Base-by-base conservation (phyloP, 1,140 invertebrate genomes). In the Hypsibius dujardini region DNA sequence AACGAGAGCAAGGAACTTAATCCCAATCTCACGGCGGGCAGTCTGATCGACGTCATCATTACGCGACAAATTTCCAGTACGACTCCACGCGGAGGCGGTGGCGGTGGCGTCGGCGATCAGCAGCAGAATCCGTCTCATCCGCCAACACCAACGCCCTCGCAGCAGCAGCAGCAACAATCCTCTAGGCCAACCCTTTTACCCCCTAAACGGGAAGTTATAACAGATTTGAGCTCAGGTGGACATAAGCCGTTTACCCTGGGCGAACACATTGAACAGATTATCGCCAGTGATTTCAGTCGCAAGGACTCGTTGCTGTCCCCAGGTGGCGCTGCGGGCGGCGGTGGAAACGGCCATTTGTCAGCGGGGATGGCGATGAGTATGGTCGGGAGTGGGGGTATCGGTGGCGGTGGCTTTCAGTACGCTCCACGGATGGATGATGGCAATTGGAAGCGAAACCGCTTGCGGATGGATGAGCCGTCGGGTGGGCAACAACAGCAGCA, bases 231-330 rank as follows among this genome's bases (percentile, higher is more conserved):
- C 7, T n/a, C 7, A 56, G n/a, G 50, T 12, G 7, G 7, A 56
- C 12, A 67, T 42, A 67, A 67, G 62, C 62, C 62, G 12, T 67
- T 67, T 42, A 67, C 62, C 12, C 62, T 67, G 62, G 62, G 62
- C 12, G 62, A 67, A 45, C 62, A 67, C 62, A 67, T 67, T 42
- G 62, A 67, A 45, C 62, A 67, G 62, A 67, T 67, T 42, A 67
- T 67, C 62, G 42, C 62, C 12, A 67, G 45, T 42, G 62, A 67
- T 42, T 67, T 67, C 62, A 15, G 12, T 42, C 12, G 62, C 12
- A 67, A 67, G 42, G 62, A 67, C 42, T 7, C 12, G 12, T 42
- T 12, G 12, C 12, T 12, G 12, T 45, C 62, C 42, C 62, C 62
- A 15, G 12, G 12, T 12, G 42, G 62, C 12, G 12, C 12, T 15